These are phyloP conservation scores for Lanius collurio DNA, from an alignment of 2,113 vertebrate genomes.

Conservation along the genomic window DNA sequence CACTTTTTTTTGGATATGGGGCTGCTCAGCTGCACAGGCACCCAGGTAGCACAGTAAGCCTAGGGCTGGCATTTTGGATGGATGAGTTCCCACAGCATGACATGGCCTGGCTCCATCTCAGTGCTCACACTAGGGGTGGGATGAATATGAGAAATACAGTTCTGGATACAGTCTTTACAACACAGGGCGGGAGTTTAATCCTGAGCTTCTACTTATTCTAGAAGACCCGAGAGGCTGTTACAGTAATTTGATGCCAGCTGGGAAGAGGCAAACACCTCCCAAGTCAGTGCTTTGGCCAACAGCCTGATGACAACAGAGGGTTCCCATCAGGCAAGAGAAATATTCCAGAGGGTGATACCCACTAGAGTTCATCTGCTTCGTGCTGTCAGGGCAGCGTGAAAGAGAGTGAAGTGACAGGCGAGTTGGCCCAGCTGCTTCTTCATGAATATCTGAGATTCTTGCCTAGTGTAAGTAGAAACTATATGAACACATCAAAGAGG, in stretches of 20 bases:
- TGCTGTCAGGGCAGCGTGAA: conserved; percentile 22
- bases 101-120: fast-evolving
- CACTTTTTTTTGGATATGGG: background rate
- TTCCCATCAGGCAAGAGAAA: conserved; percentile 53
- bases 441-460: conserved; percentile 44
- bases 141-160: background rate
- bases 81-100: fast-evolving
- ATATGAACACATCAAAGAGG: conserved; percentile 12
- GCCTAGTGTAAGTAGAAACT: background rate
- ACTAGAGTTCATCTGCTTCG: conserved; percentile 31
- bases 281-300: conserved; percentile 29
- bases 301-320: conserved; percentile 47
- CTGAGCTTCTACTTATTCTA: background rate
- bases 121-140: background rate
- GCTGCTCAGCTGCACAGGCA: background rate
- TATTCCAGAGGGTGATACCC: conserved; percentile 53
- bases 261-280: conserved; percentile 30
- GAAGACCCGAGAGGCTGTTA: background rate
- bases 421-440: conserved; percentile 55
- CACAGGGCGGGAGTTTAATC: background rate
- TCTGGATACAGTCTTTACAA: background rate
- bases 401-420: conserved; percentile 45
- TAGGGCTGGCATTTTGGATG: fast-evolving
- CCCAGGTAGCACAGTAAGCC: fast-evolving
- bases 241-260: conserved; percentile 34